These are phyloP conservation scores for Umimayanthus kanabou DNA, from an alignment of 92 coral and sea anemone species.

Conservation along the genomic window DNA sequence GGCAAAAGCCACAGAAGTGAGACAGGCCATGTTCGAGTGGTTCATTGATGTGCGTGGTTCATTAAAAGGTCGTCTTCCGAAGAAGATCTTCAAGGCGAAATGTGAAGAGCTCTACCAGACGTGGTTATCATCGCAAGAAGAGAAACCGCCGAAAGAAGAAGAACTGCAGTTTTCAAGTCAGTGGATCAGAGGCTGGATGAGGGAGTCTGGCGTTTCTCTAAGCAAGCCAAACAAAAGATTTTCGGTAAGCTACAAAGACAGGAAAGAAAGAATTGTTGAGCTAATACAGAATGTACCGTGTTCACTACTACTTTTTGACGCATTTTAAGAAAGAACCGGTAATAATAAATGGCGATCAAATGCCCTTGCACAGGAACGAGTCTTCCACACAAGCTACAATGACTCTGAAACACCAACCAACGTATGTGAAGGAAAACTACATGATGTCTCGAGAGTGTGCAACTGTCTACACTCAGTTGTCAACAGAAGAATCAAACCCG, in stretches of 20 bases:
- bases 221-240: neutral
- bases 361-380: slow-evolving; percentile 26
- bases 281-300: slow-evolving; percentile 23
- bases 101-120: slow-evolving; percentile 24
- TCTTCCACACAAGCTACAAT: neutral
- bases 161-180: slow-evolving; percentile 17
- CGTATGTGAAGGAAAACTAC: slow-evolving; percentile 24
- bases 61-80: slow-evolving; percentile 29
- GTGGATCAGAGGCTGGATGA: slow-evolving; percentile 30
- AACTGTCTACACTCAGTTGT: slow-evolving; percentile 15
- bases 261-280: slow-evolving; percentile 21
- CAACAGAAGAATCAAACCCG: neutral
- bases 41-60: slow-evolving; percentile 32
- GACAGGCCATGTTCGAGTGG: slow-evolving; percentile 13
- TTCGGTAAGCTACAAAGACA: neutral
- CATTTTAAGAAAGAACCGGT: slow-evolving; percentile 20
- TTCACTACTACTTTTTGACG: slow-evolving; percentile 16
- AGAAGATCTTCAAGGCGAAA: slow-evolving; percentile 34
- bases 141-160: slow-evolving; percentile 23
- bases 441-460: slow-evolving; percentile 18
- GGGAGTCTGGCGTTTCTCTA: slow-evolving; percentile 14
- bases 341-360: slow-evolving; percentile 25
- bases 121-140: slow-evolving; percentile 3
- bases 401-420: neutral
- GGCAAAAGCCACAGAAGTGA: too few relatives aligned